phyloP scores from a whole-genome alignment of 2,113 vertebrate species.

The Ia io region DNA sequence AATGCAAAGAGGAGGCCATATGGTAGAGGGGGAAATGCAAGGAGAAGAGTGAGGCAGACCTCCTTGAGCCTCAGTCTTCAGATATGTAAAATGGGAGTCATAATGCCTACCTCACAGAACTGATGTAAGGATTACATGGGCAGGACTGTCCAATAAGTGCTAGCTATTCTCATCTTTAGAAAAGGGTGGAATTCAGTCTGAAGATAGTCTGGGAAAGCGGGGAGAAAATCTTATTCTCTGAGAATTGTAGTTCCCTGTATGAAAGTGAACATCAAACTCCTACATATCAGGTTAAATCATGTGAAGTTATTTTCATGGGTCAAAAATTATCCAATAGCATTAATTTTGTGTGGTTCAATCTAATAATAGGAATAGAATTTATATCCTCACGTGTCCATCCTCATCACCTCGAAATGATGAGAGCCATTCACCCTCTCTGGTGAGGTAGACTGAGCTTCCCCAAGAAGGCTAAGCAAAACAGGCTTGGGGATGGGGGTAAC shows the following conservation, averaged over 20 bases:
- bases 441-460: neutral
- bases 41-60: neutral
- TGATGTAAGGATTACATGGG: neutral
- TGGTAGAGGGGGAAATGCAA: fast-evolving
- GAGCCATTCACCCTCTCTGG: neutral
- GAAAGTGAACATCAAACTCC: neutral
- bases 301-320: neutral
- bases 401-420: neutral
- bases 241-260: neutral
- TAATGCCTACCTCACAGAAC: neutral
- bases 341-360: neutral
- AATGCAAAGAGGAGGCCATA: neutral
- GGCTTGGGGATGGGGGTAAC: neutral
- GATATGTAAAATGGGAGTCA: neutral
- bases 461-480: neutral
- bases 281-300: neutral
- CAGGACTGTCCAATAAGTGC: neutral
- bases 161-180: neutral
- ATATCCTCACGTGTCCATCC: neutral
- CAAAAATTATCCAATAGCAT: neutral
- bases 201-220: neutral
- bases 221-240: neutral
- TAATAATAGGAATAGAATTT: neutral
- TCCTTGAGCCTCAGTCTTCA: neutral
- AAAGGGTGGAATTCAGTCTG: neutral